phyloP scores from a whole-genome alignment of 2,113 vertebrate genomes.

The Gambusia affinis region DNA sequence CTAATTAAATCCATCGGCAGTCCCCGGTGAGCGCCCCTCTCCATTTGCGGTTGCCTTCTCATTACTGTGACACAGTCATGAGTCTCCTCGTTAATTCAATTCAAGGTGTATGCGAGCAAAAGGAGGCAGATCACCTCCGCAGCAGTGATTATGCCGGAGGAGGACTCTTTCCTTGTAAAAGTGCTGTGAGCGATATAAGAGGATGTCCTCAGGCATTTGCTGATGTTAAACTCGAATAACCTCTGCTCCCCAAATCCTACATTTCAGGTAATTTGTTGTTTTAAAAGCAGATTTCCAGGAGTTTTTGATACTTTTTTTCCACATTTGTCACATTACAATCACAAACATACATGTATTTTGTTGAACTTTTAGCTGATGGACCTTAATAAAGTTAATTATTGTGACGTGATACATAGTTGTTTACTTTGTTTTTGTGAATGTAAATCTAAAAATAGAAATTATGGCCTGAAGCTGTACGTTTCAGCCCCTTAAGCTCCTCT shows the following conservation, averaged over 20 bases:
- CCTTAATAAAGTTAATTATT: no score
- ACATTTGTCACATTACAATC: no score
- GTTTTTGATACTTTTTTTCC: no score
- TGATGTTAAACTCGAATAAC: constrained; percentile 30
- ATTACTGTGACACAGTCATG: constrained; percentile 48
- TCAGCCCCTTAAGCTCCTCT: no score
- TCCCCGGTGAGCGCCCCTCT: constrained; percentile 53
- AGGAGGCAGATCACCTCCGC: constrained; percentile 32
- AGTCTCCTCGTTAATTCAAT: constrained; percentile 62
- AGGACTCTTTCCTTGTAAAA: constrained; percentile 18
- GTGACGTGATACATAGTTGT: no score
- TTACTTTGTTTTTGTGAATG: no score
- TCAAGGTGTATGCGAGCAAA: constrained; percentile 42
- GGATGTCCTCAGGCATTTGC: constrained; percentile 37
- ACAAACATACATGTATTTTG: no score
- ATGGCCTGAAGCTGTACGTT: no score
- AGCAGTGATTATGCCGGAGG: background rate
- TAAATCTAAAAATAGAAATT: no score
- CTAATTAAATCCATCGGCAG: constrained; percentile 73
- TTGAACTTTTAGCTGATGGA: no score
- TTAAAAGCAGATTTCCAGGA: background rate
- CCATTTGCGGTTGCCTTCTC: constrained; percentile 52
- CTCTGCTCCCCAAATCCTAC: constrained; percentile 21
- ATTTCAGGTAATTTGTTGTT: background rate
- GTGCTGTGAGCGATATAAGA: constrained; percentile 35